Base-by-base conservation (phyloP, 2,888 invertebrate genomes). In the Catocala sponsa region DNA sequence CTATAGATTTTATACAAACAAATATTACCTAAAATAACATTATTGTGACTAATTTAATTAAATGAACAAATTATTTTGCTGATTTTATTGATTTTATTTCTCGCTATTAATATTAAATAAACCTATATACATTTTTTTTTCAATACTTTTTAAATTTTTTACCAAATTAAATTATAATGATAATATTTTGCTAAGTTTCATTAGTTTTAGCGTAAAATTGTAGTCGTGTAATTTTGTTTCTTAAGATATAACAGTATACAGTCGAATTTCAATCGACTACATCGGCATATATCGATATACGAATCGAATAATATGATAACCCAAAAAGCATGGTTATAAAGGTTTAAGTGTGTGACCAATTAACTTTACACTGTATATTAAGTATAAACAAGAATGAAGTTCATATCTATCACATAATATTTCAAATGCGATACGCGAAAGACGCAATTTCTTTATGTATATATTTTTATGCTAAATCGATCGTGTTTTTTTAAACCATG, bases 121-220 rank as follows among this genome's bases (percentile, higher is more conserved):
- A 61, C 49, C 58, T 76, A 76, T 75, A 57, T 75, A 76, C 74
- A 71, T 32, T 50, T 70, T 65, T 65, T 65, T 65, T 62, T 62
- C 46, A 58, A 48, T 12, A 42, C 58, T 70, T 70, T 65, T 64
- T 57, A 13, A 7, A 38, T 25, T 57, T 70, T 65, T 60, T 60
- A 35, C 49, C 48, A 60, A 55, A 56, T 50, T 12, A 51, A 51
- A 41, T 55, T 41, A 47, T 12, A 46, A 41, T 58, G 13, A 51
- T 44, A 51, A 51, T 33, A 15, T 50, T 55, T 48, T 33, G 5
- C 5, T 6, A 43, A 48, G 12, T 35, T 43, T 56, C 0, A 47
- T 47, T 47, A 47, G 47, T 49, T 44, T 50, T 51, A 44, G 12
- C 9, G n/a, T 57, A 15, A 38, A 46, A 58, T 46, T 43, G 12